Evolutionary conservation across 2,113 vertebrate genomes (phyloP).

Genomic region (Leucosticte australis): DNA sequence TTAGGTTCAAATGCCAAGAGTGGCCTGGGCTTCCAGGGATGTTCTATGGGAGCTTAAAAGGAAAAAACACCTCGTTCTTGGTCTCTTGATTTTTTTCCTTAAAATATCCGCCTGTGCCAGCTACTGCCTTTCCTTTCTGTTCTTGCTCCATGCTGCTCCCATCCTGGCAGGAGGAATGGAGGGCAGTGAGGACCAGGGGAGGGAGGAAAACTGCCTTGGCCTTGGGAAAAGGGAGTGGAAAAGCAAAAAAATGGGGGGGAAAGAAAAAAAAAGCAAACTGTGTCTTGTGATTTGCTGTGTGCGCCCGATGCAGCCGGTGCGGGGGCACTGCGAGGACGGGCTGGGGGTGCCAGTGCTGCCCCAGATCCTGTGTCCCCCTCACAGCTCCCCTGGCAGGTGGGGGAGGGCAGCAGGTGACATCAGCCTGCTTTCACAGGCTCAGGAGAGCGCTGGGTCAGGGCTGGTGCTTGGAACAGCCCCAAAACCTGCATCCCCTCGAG

Average conservation of each 20-base stretch:
- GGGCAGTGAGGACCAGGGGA: not conserved
- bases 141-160: not conserved
- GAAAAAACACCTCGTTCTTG: not conserved
- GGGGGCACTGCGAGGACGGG: not conserved
- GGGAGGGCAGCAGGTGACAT: not conserved
- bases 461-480: not conserved
- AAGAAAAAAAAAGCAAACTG: not conserved
- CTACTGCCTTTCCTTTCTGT: not conserved
- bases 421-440: not conserved
- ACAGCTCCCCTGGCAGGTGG: not conserved
- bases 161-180: not conserved
- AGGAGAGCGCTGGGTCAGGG: not conserved
- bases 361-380: not conserved
- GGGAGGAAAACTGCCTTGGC: not conserved
- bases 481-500: rapidly evolving
- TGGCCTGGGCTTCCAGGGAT: not conserved
- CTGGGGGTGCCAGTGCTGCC: not conserved
- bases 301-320: rapidly evolving
- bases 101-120: not conserved
- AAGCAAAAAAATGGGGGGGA: not conserved
- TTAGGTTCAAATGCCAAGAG: not conserved
- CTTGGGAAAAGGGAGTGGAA: not conserved
- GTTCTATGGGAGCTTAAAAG: not conserved
- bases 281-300: not conserved
- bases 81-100: not conserved